Evolutionary conservation across 2,797 vertebrate species (phyloP), one percentile per base, ranked within the genome.

Genomic region (Melanotaenia trifasciata): DNA sequence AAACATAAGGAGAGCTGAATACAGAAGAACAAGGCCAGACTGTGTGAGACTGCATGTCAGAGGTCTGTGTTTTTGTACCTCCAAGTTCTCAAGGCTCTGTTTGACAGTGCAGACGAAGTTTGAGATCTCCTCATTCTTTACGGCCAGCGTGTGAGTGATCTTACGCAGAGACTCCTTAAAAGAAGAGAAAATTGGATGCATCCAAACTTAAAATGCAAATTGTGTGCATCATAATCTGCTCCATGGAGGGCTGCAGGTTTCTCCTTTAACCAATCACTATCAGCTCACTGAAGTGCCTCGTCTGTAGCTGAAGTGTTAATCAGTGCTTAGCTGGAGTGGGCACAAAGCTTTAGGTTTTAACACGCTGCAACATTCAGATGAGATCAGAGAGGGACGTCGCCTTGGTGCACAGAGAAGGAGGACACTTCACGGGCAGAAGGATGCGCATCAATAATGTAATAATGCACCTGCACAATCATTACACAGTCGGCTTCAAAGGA

Each of bases 91-190:
- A 10, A 98, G 89, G 91, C 92, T 98, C 88, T 97, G 96, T 80
- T 98, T 97, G 62, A 98, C 94, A 28, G 93, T 90, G 79, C 96
- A 96, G 84, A 95, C 89, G 51, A 98, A 98, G 90, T 96, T 97
- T 38, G 97, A 96, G 24, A 98, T 96, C 92, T 98, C 97, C 70
- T 98, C 97, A 13, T 98, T 98, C 90, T 98, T 98, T 86, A 96
- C 80, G 1, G 97, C 96, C 91, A 98, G 79, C 0, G 96, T 98
- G 56, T 96, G 96, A 84, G 96, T 96, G 90, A 98, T 98, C 89
- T 96, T 97, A 58, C 90, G 89, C 72, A 98, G 91, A 1, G 95
- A 95, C 40, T 97, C 97, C 97, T 98, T 62, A 32, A 69, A 59
- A 33, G 72, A 58, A 63, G 18, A 74, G 11, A 64, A 43, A 22